Conservation (phyloP, 2,797 vertebrate species). For the Etheostoma nigrum region DNA sequence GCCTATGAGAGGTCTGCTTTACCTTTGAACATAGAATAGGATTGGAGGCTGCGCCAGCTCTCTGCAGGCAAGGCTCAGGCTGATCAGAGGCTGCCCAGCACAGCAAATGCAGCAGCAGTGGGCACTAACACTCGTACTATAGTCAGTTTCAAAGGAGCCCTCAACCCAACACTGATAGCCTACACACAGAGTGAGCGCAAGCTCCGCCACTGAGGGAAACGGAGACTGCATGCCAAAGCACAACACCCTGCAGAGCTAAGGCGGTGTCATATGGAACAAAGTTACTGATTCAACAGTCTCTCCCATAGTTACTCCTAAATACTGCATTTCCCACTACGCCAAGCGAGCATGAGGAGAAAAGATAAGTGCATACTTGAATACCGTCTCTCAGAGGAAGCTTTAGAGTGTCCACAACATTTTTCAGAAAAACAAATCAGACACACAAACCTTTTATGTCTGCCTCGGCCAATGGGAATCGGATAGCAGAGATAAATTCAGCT, state of each 20-base stretch:
- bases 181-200: slow-evolving; percentile 62
- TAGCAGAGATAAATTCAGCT: slow-evolving; percentile 53
- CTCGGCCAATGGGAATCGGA: slow-evolving; percentile 40
- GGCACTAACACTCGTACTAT: slow-evolving; percentile 78
- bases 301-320: slow-evolving; percentile 70
- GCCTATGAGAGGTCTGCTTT: slow-evolving; percentile 87
- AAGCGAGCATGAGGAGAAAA: slow-evolving; percentile 52
- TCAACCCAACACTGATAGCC: slow-evolving; percentile 77
- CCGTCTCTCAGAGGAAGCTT: slow-evolving; percentile 54
- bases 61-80: slow-evolving; percentile 86
- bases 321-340: slow-evolving; percentile 66
- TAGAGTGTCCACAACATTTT: slow-evolving; percentile 45
- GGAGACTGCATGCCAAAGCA: slow-evolving; percentile 61
- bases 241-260: slow-evolving; percentile 73
- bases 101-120: slow-evolving; percentile 78
- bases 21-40: slow-evolving; percentile 91
- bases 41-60: slow-evolving; percentile 87
- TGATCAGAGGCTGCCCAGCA: slow-evolving; percentile 85
- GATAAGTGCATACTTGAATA: slow-evolving; percentile 63
- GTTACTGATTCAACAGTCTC: slow-evolving; percentile 74
- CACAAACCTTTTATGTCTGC: slow-evolving; percentile 53
- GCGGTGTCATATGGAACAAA: slow-evolving; percentile 73
- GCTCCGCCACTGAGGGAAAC: slow-evolving; percentile 62
- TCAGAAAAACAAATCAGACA: slow-evolving; percentile 60
- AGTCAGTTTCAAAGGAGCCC: slow-evolving; percentile 80